Evolutionary conservation across 2,113 vertebrate genomes (phyloP), one percentile per base, ranked within the genome.

Genomic region (Thunnus thynnus): DNA sequence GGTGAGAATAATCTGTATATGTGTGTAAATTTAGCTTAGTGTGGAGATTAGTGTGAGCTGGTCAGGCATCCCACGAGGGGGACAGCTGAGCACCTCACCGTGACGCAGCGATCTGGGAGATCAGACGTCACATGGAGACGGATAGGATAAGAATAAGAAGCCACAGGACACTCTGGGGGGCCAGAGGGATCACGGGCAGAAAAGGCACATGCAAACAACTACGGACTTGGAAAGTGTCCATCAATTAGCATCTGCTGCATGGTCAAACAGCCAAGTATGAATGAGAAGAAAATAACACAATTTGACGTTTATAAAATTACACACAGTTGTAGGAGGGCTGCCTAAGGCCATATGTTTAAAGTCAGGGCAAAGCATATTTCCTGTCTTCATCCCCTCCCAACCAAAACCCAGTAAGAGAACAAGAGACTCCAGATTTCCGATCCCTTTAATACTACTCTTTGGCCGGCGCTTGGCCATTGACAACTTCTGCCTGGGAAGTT

Each of bases 101-200:
- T 90, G 85, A 93, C 32, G 48, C 83, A 67, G 89, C 73, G 14
- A 85, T 84, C 79, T 64, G 69, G 71, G 74, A 85, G 91, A 90
- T 94, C 90, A 91, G 82, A 85, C 80, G 3, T 92, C 93, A 93
- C 86, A 88, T 87, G 89, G 88, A 89, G 80, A 82, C 81, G 78
- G 85, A 83, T 68, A 13, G 68, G 84, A 91, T 87, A 63, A 90
- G 74, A 57, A 20, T 52, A 78, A 70, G 81, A 52, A 79, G 71
- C 71, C 65, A 69, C 72, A 75, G 68, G 76, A 81, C 65, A 73
- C 67, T 22, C 22, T 16, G 4, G 84, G 56, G 50, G 46, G 63
- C 27, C 11, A 17, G 1, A 52, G 25, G 27, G 47, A 69, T 85
- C 72, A 71, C 3, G 3, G 54, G 25, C 32, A 41, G 14, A 2